Conservation (phyloP, 1,140 invertebrate species). For the Pachyrhynchus sulphureomaculatus region DNA sequence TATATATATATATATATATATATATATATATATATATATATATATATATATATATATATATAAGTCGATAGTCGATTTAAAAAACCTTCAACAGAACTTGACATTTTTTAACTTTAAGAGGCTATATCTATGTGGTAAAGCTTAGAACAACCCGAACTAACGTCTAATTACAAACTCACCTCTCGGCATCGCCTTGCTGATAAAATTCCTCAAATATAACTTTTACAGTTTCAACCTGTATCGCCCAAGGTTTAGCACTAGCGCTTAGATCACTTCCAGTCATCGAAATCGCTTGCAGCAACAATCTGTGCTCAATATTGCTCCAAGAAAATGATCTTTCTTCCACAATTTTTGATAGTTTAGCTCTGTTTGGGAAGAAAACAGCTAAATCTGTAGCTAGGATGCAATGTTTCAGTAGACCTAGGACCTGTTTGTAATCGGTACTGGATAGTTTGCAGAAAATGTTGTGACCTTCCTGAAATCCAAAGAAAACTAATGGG, state of each 20-base stretch:
- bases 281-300: conserved; percentile 77
- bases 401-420: conserved; percentile 77
- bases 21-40: too few species aligned
- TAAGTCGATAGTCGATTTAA: too few species aligned
- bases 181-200: conserved; percentile 76
- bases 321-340: conserved; percentile 63
- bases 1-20: too few species aligned
- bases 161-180: too few species aligned
- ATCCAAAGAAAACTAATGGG: conserved; percentile 1
- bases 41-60: too few species aligned
- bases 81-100: too few species aligned
- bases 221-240: conserved; percentile 77
- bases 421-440: conserved; percentile 77
- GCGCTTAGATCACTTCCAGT: conserved; percentile 82
- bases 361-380: conserved; percentile 76
- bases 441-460: conserved; percentile 69
- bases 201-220: conserved; percentile 85
- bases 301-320: conserved; percentile 60
- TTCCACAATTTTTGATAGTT: conserved; percentile 61
- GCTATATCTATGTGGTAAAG: too few species aligned
- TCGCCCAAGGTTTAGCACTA: conserved; percentile 79
- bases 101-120: too few species aligned
- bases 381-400: conserved; percentile 79
- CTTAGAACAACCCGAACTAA: too few species aligned
- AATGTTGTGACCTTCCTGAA: conserved; percentile 79